A percentile compares a stretch with the other conserved stretches of the same genome.
Conservation (phyloP, 2,113 vertebrate genomes). For the Caranx melampygus region DNA sequence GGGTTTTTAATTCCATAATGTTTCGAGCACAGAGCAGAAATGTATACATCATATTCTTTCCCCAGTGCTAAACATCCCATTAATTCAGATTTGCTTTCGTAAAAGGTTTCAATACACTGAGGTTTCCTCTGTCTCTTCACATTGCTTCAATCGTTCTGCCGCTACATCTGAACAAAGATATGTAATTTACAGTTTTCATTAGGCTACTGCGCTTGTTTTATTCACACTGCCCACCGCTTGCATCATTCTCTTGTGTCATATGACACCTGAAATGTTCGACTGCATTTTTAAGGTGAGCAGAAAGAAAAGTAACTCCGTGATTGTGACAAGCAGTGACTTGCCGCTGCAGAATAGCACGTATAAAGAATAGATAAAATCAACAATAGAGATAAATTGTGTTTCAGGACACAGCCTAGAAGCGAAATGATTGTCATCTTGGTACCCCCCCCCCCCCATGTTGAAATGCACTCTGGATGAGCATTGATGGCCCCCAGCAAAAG, state of each 20-base stretch:
- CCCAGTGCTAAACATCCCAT: conserved; percentile 11
- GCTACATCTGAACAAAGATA: background rate
- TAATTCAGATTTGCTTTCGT: background rate
- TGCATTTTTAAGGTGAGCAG: conserved; percentile 7
- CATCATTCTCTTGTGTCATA: background rate
- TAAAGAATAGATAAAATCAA: conserved; percentile 67
- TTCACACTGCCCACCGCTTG: background rate
- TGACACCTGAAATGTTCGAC: background rate
- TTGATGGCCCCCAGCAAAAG: conserved; percentile 67
- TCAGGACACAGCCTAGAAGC: conserved; percentile 51
- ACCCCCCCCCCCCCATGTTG: conserved; percentile 65
- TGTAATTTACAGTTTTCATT: background rate
- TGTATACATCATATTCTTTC: background rate
- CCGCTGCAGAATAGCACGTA: conserved; percentile 28
- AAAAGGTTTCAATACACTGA: background rate
- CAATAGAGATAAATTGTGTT: conserved; percentile 70
- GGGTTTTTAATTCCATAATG: background rate
- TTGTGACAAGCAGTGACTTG: conserved; percentile 14
- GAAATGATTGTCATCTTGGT: conserved; percentile 76
- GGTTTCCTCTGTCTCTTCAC: background rate
- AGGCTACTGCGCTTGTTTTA: background rate
- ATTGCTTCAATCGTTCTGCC: background rate
- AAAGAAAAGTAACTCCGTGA: conserved; percentile 36
- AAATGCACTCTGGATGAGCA: conserved; percentile 63
- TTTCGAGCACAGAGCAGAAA: background rate